Percentiles rank a stretch among this genome's conserved stretches.
Evolutionary conservation across 2,888 invertebrate genomes (phyloP).

Genomic region (Thalpophila matura): DNA sequence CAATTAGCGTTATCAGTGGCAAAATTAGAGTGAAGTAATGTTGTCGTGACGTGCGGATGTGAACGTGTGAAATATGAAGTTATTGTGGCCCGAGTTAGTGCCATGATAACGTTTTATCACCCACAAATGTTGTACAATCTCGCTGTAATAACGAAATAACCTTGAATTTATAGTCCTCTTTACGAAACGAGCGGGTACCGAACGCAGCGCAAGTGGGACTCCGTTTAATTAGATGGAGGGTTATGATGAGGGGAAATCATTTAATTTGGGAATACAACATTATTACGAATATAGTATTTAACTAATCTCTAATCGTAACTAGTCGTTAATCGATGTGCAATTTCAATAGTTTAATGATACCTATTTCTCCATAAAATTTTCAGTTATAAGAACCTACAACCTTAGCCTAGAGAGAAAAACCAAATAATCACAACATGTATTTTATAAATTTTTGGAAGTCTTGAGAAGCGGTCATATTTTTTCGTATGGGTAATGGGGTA

Average conservation of each 20-base stretch:
- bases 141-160: conserved; percentile 86
- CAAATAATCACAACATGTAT: not conserved
- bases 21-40: conserved; percentile 49
- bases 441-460: not conserved
- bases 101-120: conserved; percentile 85
- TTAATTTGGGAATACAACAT: no score
- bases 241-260: conserved; percentile 16
- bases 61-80: conserved; percentile 80
- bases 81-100: conserved; percentile 79
- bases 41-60: conserved; percentile 52
- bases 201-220: conserved; percentile 60
- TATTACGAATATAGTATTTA: no score
- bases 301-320: no score
- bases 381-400: not conserved
- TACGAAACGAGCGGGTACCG: conserved; percentile 83
- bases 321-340: no score
- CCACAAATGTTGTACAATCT: conserved; percentile 84
- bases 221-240: conserved; percentile 19
- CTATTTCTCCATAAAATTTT: not conserved
- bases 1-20: conserved; percentile 43
- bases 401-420: not conserved
- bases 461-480: not conserved
- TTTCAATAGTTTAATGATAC: no score
- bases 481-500: no score
- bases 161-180: conserved; percentile 87